Conservation (phyloP, 92 coral and sea anemone genomes). For the Pocillopora meandrina region DNA sequence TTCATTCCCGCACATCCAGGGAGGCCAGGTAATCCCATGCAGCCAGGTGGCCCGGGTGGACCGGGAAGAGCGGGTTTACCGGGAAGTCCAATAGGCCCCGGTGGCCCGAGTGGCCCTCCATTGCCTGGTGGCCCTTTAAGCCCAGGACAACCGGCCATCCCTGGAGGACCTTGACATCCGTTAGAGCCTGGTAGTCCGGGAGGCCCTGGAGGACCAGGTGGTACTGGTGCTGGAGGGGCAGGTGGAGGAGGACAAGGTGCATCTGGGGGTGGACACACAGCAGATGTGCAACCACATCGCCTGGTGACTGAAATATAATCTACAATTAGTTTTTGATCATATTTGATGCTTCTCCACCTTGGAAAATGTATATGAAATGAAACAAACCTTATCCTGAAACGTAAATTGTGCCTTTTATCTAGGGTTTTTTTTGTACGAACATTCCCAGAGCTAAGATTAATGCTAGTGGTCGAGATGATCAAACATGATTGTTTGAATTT, state of each 20-base stretch:
- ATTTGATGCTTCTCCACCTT: too few relatives aligned
- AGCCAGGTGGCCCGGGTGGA: constrained; percentile 74
- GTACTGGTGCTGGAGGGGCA: constrained; percentile 76
- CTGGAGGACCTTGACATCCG: constrained; percentile 63
- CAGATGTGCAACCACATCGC: constrained; percentile 18
- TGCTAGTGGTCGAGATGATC: too few relatives aligned
- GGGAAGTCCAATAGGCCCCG: constrained; percentile 66
- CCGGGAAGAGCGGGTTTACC: constrained; percentile 87
- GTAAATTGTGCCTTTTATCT: too few relatives aligned
- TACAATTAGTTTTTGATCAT: too few relatives aligned
- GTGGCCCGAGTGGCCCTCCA: constrained; percentile 78
- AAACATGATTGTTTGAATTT: too few relatives aligned
- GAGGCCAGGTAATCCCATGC: constrained; percentile 79
- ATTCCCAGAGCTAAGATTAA: too few relatives aligned
- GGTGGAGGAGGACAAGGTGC: constrained; percentile 57
- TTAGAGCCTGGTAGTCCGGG: constrained; percentile 82
- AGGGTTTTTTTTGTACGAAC: too few relatives aligned
- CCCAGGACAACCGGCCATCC: constrained; percentile 77
- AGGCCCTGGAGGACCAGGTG: constrained; percentile 80
- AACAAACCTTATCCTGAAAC: too few relatives aligned
- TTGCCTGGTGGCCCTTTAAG: constrained; percentile 77
- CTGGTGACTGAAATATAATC: neutral
- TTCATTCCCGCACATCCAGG: constrained; percentile 74
- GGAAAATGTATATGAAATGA: too few relatives aligned
- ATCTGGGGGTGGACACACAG: constrained; percentile 35